Base-by-base conservation (phyloP, 2,113 vertebrate species). In the Caracal caracal region DNA sequence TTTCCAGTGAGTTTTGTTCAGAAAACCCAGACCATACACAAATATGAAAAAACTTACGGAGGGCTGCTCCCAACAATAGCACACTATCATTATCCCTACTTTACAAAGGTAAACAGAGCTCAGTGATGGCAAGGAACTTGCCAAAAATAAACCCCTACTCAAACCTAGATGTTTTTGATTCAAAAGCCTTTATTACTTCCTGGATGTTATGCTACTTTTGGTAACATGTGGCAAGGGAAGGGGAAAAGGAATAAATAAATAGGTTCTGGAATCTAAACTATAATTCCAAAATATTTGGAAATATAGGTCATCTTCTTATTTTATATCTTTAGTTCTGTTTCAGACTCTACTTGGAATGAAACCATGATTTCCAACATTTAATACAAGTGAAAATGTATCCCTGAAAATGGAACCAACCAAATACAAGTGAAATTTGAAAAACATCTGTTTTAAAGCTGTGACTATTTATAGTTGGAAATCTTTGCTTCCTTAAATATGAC, bases 391-490 rank as follows among this genome's bases (percentile, higher is more conserved):
- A 97, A 83, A 90, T 56, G 3, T 78, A 79, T 88, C 83, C 11
- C 30, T 17, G 8, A n/a, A 43, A 43, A 43, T 43, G 43, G 43
- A 43, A 43, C 47, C 16, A 76, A 86, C 12, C 17, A 93, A 84
- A 92, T 35, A 7, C 59, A 95, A 88, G 56, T 68, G 19, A 85
- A 73, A 6, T 94, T 30, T 89, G 33, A 79, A 85, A 92, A 85
- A 43, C 20, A 86, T 33, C 26, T 51, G 24, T 81, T 80, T 89
- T 49, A 87, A 71, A 87, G 30, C 10, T 88, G 3, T 65, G 40
- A 43, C 11, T 53, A 43, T 66, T 43, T 73, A 51, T 59, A 73
- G 35, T 56, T 75, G 22, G 30, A 78, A 63, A 81, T 4, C 24
- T 66, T 83, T 88, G 20, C 15, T 76, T 71, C 37, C 30, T 88